Evolutionary conservation across 2,113 vertebrate genomes (phyloP).

Genomic region (Dipodomys ordii): DNA sequence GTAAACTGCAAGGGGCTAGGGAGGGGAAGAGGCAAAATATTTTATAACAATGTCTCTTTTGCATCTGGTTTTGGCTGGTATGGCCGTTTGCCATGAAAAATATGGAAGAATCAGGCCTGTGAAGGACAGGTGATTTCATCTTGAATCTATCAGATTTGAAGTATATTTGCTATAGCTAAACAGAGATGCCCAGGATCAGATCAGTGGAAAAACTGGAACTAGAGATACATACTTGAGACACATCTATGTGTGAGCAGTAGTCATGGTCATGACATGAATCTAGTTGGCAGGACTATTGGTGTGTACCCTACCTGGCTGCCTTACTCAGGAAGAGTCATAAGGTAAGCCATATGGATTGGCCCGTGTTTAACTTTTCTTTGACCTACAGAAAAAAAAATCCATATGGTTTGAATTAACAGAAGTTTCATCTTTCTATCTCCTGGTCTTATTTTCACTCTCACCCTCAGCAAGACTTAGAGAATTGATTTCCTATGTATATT

Average conservation of each 20-base stretch:
- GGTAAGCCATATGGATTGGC: not conserved
- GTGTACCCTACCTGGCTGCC: not conserved
- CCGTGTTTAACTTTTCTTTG: constrained; percentile 28
- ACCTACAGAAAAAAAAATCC: not conserved
- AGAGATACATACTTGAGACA: not conserved
- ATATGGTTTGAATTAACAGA: not conserved
- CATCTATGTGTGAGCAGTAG: not conserved
- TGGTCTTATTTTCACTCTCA: not conserved
- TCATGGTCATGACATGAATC: not conserved
- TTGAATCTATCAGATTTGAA: not conserved
- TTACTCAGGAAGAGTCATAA: not conserved
- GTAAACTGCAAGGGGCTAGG: not conserved
- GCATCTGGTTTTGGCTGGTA: too few species aligned
- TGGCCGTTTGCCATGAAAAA: not conserved
- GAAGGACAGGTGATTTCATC: not conserved
- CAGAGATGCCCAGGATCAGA: not conserved
- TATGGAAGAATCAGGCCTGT: not conserved
- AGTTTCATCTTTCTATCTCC: not conserved
- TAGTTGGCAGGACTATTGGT: not conserved
- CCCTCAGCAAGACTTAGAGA: not conserved
- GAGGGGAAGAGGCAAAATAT: not conserved
- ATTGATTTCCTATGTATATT: not conserved
- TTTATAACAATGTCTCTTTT: too few species aligned
- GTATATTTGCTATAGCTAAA: not conserved
- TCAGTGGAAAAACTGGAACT: not conserved